Percentiles rank a stretch among this genome's conserved stretches.
Evolutionary conservation across 2,113 vertebrate genomes (phyloP).

Genomic region (Eretmochelys imbricata): DNA sequence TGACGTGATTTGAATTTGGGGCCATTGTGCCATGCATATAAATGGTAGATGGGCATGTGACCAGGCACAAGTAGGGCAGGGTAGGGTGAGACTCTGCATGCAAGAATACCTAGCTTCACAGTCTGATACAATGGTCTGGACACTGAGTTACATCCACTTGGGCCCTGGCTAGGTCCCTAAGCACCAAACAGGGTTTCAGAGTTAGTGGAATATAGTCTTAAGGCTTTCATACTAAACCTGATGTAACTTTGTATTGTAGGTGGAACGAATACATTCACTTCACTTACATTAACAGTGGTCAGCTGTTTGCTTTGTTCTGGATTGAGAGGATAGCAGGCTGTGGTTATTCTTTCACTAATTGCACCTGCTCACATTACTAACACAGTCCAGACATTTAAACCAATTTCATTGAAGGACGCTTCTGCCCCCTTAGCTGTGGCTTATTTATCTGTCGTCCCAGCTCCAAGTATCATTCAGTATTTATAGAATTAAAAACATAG

Average conservation of each 20-base stretch:
- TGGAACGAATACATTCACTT: background rate
- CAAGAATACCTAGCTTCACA: background rate
- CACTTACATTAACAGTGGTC: background rate
- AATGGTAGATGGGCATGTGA: background rate
- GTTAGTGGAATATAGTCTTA: background rate
- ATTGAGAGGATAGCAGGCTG: background rate
- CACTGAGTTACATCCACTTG: background rate
- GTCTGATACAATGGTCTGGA: background rate
- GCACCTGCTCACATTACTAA: background rate
- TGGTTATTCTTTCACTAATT: background rate
- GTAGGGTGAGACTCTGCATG: background rate
- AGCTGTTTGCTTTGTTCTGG: background rate
- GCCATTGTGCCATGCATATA: background rate
- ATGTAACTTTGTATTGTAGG: background rate
- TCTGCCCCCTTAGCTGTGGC: background rate
- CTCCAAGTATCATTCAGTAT: constrained; percentile 18
- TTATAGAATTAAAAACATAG: constrained; percentile 25
- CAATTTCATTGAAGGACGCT: background rate
- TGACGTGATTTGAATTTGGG: background rate
- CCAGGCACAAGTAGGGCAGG: background rate
- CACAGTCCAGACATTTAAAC: background rate
- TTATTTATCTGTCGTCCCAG: constrained; percentile 5
- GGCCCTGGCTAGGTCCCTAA: background rate
- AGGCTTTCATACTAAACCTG: background rate
- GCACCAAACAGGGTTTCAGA: background rate